Evolutionary conservation across 2,113 vertebrate genomes (phyloP), one percentile per base, ranked within the genome.

Genomic region (Colistium nudipinnis): DNA sequence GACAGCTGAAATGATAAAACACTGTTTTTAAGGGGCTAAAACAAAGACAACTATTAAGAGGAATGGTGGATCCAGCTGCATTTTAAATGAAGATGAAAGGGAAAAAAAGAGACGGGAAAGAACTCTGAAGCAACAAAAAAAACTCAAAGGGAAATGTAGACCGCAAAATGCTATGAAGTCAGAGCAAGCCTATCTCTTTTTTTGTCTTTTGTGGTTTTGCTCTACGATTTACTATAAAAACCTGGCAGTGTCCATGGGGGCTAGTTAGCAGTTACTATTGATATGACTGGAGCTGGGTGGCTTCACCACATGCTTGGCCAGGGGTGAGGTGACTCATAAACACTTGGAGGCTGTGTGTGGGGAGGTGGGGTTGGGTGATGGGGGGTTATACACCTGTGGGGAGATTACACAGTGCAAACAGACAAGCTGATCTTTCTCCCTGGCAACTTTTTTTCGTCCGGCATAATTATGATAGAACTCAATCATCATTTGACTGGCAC

Each of bases 101-200:
- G 25, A 28, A 16, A 64, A 68, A 76, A 65, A 57, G 39, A 76
- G 59, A 74, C 68, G 57, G 79, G 63, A 85, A 79, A 80, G 67
- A 85, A 44, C 73, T 71, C 44, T 22, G 30, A 54, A 35, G 52
- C 17, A 35, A 54, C 17, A 35, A 54, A 54, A 12, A 77, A 52
- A 74, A 76, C 64, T 79, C 72, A 75, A 76, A 84, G 81, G 82
- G 81, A 86, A 87, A 78, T 79, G 62, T 69, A 76, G 74, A 91
- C 90, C 90, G 39, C 89, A 90, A 71, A 85, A 86, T 76, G 72
- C 78, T 87, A 79, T 90, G 89, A 90, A 91, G 90, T 91, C 87
- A 88, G 81, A 76, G 76, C 57, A 45, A 76, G 86, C 64, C 74
- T 86, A 86, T 89, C 81, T 90, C 76, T 81, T 90, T 76, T n/a